Evolutionary conservation across 2,888 invertebrate species (phyloP), one percentile per base, ranked within the genome.

Genomic region (Hirtodrosophila duncani): DNA sequence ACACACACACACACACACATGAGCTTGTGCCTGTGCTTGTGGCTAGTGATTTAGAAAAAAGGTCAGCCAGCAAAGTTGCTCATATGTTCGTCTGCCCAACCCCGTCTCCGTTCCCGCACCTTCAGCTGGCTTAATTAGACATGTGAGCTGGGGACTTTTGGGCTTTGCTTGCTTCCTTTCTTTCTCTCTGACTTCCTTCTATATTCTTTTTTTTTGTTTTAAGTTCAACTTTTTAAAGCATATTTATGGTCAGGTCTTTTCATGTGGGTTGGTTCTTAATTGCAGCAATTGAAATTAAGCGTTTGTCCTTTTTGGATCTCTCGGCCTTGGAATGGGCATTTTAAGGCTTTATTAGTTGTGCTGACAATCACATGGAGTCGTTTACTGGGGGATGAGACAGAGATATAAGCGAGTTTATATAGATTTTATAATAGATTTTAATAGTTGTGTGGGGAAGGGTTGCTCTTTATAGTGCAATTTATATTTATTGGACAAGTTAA

Each of bases 261-360:
- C 58, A 45, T 65, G 53, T 67, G 80, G 68, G 68, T 27, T 46
- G 44, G n/a, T 45, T 69, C 66, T 74, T 74, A 74, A 74, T 81
- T 74, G 81, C 70, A 52, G 66, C 72, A 81, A 74, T 81, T 81
- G 79, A 74, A 74, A 74, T 72, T 81, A 74, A 74, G 79, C 81
- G 72, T 60, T 24, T 60, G 59, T 57, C 78, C 57, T 52, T 69
- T 81, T 63, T 20, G 53, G 49, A 34, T 45, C 50, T 34, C 41
- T 24, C 52, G 5, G 3, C 37, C 11, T 42, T 18, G 8, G 27
- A 30, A 10, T 16, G 11, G 31, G 26, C 2, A 10, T 48, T 63
- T 69, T 58, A 57, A 39, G 38, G 48, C 62, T 61, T 68, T 56
- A 62, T 68, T 57, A 67, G 71, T 70, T 49, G 56, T n/a, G 37